phyloP scores from a whole-genome alignment of 1,140 invertebrate species.

The Triops cancriformis region DNA sequence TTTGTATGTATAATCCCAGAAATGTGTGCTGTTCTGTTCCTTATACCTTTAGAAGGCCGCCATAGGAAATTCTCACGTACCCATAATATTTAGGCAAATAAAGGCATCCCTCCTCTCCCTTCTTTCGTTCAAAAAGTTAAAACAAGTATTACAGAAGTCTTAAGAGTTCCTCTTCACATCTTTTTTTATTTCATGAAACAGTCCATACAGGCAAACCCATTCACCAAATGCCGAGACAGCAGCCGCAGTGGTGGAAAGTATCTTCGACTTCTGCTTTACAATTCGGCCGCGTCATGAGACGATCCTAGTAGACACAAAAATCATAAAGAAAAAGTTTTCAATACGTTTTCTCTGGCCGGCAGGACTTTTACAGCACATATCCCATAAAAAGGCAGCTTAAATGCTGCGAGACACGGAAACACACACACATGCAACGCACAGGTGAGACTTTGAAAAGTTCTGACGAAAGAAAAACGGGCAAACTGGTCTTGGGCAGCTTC shows the following conservation, averaged over 20 bases:
- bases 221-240: not conserved
- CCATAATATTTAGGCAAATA: not conserved
- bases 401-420: not conserved
- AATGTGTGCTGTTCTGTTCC: conserved; percentile 1
- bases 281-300: conserved; percentile 12
- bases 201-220: not conserved
- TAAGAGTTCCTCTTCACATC: not conserved
- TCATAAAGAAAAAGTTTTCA: not conserved
- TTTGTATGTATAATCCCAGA: not conserved
- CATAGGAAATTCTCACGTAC: not conserved
- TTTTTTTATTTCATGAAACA: not conserved
- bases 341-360: not conserved
- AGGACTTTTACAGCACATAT: not conserved
- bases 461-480: not conserved
- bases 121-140: not conserved
- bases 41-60: not conserved
- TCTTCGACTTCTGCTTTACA: not conserved
- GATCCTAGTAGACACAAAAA: not conserved
- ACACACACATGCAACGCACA: not conserved
- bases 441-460: not conserved
- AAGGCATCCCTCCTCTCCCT: not conserved
- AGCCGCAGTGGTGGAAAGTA: not conserved
- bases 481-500: not conserved
- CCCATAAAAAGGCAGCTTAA: not conserved
- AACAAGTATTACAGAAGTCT: not conserved